These are phyloP conservation scores for Penaeus japonicus DNA, from an alignment of 1,140 invertebrate species.

Conservation along the genomic window DNA sequence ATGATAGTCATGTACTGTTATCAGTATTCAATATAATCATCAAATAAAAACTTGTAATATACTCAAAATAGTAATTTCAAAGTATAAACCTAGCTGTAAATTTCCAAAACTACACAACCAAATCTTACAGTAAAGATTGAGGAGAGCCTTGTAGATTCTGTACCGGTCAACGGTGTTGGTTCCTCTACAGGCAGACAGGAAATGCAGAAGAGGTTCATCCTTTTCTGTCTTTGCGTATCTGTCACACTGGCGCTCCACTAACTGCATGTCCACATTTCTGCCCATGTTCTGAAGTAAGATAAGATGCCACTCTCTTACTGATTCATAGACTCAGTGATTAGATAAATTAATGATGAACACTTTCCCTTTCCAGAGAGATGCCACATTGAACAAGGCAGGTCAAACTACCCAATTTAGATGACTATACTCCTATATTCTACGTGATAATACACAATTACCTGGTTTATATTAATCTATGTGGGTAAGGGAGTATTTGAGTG, in stretches of 20 bases:
- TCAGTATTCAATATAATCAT: no score
- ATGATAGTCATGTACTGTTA: no score
- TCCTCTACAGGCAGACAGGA: background rate
- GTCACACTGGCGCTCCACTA: background rate
- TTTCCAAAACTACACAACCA: no score
- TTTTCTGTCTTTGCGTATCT: slow-evolving; percentile 17
- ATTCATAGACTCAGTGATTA: background rate
- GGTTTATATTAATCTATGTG: no score
- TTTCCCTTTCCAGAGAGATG: background rate
- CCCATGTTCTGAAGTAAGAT: slow-evolving; percentile 4
- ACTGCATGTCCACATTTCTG: background rate
- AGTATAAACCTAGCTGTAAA: no score
- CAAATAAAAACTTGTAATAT: no score
- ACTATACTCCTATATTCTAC: no score
- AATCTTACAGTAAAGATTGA: slow-evolving; percentile 20
- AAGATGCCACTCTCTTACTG: background rate
- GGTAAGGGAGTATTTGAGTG: background rate
- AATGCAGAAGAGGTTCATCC: background rate
- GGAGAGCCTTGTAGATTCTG: background rate
- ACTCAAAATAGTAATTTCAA: no score
- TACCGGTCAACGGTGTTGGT: background rate
- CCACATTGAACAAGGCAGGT: background rate
- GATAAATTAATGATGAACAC: background rate
- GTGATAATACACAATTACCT: no score
- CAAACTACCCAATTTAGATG: no score